A percentile compares a stretch with the other conserved stretches of the same genome.
Evolutionary conservation across 2,113 vertebrate genomes (phyloP).

Genomic region (Ammodytes dubius): DNA sequence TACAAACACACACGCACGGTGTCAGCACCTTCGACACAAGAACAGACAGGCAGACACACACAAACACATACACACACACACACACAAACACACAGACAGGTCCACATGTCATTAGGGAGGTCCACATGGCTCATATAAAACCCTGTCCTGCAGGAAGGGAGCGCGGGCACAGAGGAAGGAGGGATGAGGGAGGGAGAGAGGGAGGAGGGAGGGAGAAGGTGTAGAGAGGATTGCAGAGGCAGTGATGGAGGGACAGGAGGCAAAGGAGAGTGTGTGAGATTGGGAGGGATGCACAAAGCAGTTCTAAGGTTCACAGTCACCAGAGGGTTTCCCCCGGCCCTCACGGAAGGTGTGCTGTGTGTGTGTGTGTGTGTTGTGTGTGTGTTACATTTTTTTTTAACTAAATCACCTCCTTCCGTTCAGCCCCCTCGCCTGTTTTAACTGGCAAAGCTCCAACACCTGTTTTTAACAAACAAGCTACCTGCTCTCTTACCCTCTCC

Average conservation of each 20-base stretch:
- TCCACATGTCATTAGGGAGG: slow-evolving; percentile 68
- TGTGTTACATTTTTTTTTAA: slow-evolving; percentile 19
- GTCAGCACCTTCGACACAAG: slow-evolving; percentile 54
- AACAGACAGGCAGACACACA: slow-evolving; percentile 11
- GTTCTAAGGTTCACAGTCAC: slow-evolving; percentile 47
- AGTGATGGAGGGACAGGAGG: background rate
- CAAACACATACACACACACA: slow-evolving; percentile 24
- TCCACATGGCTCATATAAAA: slow-evolving; percentile 77
- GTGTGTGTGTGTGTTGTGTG: slow-evolving; percentile 12
- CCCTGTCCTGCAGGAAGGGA: slow-evolving; percentile 63
- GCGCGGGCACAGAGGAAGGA: slow-evolving; percentile 28
- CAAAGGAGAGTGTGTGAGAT: background rate
- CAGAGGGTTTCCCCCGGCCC: slow-evolving; percentile 26
- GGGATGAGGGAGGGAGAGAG: background rate
- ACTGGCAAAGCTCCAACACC: slow-evolving; percentile 40
- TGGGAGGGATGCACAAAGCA: slow-evolving; percentile 35
- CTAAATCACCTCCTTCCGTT: slow-evolving; percentile 48
- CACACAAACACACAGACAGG: slow-evolving; percentile 12
- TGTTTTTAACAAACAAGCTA: slow-evolving; percentile 53
- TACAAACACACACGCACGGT: slow-evolving; percentile 31
- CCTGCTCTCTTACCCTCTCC: background rate
- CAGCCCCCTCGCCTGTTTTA: slow-evolving; percentile 40
- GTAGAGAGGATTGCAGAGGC: slow-evolving; percentile 10
- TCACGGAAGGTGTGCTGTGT: slow-evolving; percentile 5
- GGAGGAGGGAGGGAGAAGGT: slow-evolving; percentile 17